Conservation (phyloP, 2,888 invertebrate species). For the Ceraclea dissimilis region DNA sequence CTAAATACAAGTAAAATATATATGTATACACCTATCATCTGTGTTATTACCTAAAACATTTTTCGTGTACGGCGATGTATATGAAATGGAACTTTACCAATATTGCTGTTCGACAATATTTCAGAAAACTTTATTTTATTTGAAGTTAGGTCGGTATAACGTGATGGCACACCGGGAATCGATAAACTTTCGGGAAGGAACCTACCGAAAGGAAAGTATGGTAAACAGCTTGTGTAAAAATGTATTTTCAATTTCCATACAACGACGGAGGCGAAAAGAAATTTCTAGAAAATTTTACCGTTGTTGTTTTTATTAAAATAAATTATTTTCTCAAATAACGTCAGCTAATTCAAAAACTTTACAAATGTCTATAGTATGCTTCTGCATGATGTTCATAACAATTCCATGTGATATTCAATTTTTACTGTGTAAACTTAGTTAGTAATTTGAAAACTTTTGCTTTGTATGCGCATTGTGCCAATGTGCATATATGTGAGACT, state of each 20-base stretch:
- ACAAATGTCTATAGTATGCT: background rate
- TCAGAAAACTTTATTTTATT: background rate
- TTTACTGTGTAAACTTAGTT: too few relatives aligned
- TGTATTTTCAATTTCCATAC: background rate
- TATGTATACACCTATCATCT: too few relatives aligned
- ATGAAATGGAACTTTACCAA: background rate
- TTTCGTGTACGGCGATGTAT: background rate
- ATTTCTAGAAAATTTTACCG: background rate
- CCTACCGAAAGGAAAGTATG: background rate
- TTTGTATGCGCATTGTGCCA: too few relatives aligned
- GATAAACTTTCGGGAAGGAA: background rate
- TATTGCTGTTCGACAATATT: slow-evolving; percentile 2
- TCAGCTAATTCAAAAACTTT: background rate
- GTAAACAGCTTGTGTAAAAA: background rate
- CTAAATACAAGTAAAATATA: too few relatives aligned
- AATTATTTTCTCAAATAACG: background rate
- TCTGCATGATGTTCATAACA: too few relatives aligned
- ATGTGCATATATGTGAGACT: too few relatives aligned
- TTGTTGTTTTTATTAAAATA: background rate
- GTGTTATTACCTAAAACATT: too few relatives aligned
- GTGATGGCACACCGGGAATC: background rate
- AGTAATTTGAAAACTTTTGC: too few relatives aligned
- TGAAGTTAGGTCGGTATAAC: background rate
- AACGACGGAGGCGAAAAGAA: background rate
- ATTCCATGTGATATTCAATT: too few relatives aligned